Evolutionary conservation across 2,113 vertebrate genomes (phyloP).

Genomic region (Peromyscus polionotus): DNA sequence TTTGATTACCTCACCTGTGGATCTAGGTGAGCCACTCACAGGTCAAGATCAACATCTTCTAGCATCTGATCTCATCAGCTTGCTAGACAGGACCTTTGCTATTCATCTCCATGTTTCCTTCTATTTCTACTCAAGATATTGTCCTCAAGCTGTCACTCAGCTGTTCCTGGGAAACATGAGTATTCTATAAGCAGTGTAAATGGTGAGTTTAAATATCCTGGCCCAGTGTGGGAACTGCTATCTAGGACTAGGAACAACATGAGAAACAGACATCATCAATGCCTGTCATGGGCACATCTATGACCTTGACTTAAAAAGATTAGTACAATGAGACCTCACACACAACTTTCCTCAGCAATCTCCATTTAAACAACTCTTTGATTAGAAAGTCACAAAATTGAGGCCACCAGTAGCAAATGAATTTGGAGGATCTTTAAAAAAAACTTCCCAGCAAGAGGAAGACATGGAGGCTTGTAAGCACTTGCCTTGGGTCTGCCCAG

Average conservation of each 20-base stretch:
- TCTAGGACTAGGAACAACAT: neutral
- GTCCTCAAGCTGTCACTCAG: neutral
- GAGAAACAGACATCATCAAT: neutral
- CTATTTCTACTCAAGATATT: neutral
- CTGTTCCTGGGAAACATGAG: neutral
- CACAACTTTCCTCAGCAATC: neutral
- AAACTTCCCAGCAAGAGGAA: neutral
- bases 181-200: neutral
- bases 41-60: neutral
- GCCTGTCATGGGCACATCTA: neutral
- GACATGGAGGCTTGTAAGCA: neutral
- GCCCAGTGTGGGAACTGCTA: neutral
- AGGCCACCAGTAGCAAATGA: neutral
- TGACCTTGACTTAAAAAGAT: neutral
- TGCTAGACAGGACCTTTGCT: neutral
- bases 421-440: neutral
- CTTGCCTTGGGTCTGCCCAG: neutral
- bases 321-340: neutral
- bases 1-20: neutral
- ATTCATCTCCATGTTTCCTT: neutral
- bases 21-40: neutral
- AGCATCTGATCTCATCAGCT: neutral
- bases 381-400: neutral
- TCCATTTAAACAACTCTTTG: neutral
- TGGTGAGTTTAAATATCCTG: neutral